Conservation (phyloP, 2,113 vertebrate species). For the Odobenus rosmarus region DNA sequence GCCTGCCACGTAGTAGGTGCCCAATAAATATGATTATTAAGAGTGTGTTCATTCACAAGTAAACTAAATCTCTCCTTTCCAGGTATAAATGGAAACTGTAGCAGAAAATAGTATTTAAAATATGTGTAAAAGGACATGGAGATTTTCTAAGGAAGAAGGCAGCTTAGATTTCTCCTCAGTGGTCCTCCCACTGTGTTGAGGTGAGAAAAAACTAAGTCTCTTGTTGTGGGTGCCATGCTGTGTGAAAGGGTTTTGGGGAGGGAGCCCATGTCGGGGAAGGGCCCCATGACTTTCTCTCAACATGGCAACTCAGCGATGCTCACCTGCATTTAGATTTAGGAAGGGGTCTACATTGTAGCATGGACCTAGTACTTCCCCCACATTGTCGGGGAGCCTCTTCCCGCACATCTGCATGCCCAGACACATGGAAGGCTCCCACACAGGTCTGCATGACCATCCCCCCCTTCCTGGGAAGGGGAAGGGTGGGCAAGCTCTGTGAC, state of each 20-base stretch:
- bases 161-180: neutral
- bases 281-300: neutral
- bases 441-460: neutral
- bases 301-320: neutral
- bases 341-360: neutral
- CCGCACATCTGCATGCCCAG: neutral
- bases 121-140: neutral
- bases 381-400: neutral
- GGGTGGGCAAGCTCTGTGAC: slow-evolving; percentile 66
- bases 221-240: neutral
- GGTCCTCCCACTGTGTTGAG: neutral
- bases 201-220: neutral
- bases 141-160: neutral
- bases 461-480: neutral
- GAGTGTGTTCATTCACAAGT: neutral
- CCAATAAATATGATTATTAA: neutral
- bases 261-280: neutral
- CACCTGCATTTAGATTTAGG: neutral
- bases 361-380: neutral
- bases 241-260: neutral
- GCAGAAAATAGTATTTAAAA: slow-evolving; percentile 1
- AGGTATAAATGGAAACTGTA: neutral
- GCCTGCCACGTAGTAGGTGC: neutral
- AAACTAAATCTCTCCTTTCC: neutral
- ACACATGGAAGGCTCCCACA: neutral